phyloP scores from a whole-genome alignment of 2,113 vertebrate species.

The Picathartes gymnocephalus region DNA sequence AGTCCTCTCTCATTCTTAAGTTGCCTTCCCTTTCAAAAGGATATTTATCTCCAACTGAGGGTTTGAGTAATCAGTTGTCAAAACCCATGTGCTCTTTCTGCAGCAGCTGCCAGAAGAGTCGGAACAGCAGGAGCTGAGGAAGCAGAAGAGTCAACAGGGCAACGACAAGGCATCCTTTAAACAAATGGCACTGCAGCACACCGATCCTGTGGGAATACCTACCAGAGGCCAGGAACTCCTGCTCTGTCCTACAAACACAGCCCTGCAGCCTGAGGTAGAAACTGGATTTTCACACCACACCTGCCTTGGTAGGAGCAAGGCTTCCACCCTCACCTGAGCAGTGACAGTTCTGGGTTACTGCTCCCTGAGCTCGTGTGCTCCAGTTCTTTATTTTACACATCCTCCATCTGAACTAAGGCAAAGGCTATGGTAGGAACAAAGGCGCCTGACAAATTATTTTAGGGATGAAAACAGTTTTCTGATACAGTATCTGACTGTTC shows the following conservation, averaged over 20 bases:
- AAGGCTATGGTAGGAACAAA: neutral
- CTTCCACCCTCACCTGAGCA: neutral
- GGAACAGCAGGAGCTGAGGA: neutral
- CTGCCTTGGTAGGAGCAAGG: neutral
- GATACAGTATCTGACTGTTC: neutral
- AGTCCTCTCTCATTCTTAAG: neutral
- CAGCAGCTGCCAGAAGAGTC: neutral
- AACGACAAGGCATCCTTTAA: neutral
- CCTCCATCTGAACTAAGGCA: neutral
- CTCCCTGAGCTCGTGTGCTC: neutral
- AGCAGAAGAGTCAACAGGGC: neutral
- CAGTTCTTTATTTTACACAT: neutral
- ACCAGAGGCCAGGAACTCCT: neutral
- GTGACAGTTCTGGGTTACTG: neutral
- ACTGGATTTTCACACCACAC: accelerated
- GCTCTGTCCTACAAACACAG: neutral
- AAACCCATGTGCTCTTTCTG: neutral
- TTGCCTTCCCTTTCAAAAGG: neutral
- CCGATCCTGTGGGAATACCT: neutral
- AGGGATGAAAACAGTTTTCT: neutral
- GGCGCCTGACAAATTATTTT: neutral
- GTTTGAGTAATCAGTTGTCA: neutral
- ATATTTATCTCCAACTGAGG: neutral
- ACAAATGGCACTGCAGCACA: neutral
- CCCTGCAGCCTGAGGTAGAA: neutral